Evolutionary conservation across 1,140 invertebrate genomes (phyloP).

Genomic region (Onthophagus taurus): DNA sequence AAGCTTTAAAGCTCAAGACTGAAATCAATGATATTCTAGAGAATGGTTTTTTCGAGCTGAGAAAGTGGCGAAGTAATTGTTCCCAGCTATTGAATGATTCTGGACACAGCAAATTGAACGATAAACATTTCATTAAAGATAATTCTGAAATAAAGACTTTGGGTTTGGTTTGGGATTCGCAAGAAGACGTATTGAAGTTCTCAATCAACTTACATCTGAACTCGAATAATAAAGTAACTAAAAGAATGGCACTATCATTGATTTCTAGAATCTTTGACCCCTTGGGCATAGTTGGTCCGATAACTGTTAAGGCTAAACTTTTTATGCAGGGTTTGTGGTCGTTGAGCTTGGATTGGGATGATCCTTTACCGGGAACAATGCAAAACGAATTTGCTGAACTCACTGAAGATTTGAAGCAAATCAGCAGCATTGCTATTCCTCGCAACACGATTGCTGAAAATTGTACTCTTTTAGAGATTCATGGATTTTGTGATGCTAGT

Average conservation of each 20-base stretch:
- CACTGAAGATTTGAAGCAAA: too few species aligned
- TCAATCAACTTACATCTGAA: neutral
- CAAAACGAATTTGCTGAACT: neutral
- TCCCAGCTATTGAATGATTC: neutral
- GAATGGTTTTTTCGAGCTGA: conserved; percentile 14
- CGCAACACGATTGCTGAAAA: too few species aligned
- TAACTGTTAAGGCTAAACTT: conserved; percentile 27
- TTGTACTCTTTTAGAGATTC: too few species aligned
- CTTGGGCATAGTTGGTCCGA: conserved; percentile 25
- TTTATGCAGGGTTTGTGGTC: conserved; percentile 29
- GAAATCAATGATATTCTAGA: conserved; percentile 8
- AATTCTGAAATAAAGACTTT: conserved; percentile 15
- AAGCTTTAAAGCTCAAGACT: neutral
- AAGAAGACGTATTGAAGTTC: conserved; percentile 16
- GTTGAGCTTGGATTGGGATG: conserved; percentile 20
- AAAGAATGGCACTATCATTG: conserved; percentile 18
- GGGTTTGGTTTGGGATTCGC: conserved; percentile 11
- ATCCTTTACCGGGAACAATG: conserved; percentile 12
- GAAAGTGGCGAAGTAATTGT: conserved; percentile 19
- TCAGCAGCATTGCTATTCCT: too few species aligned
- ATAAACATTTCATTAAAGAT: conserved; percentile 8
- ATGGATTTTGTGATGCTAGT: too few species aligned
- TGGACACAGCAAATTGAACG: neutral
- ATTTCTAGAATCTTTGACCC: conserved; percentile 28
- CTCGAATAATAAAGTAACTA: conserved; percentile 13